Base-by-base conservation (phyloP, 2,888 invertebrate species). In the Hetaerina titia region DNA sequence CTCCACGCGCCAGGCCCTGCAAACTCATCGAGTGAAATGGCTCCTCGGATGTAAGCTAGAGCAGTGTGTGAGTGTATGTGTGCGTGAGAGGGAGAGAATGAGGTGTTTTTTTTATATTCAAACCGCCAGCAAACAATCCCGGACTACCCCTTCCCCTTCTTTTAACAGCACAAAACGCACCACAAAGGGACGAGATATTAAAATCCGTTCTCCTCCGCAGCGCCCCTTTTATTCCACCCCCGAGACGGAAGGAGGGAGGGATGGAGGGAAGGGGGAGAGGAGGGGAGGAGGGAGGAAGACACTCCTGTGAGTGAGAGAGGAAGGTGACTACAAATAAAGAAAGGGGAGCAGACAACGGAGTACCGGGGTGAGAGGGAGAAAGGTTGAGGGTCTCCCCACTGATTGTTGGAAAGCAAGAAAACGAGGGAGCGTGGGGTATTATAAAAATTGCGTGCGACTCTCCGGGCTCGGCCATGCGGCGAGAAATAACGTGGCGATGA, bases 381-480 rank as follows among this genome's bases (percentile, higher is more conserved):
- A 56, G 57, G 89, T 58, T 58, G 89, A 58, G 58, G 81, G 81
- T 81, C 81, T n/a, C 57, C 58, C 69, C 64, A 19, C 69, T 92
- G 92, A 92, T 92, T 92, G 92, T 92, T 92, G 92, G 56, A 89
- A 22, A 89, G 89, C 92, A 56, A 92, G 56, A 57, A 74, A n/a
- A 56, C 57, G n/a, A 58, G 69, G 69, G 56, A 31, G 31, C 81
- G 31, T 19, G 13, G 92, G 74, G 69, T 69, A 92, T 92, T 92
- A 92, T 69, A 92, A 69, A 92, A 92, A 92, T 92, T 92, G 92
- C 92, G 92, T 69, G 92, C 92, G 92, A 69, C 69, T 92, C 92
- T 19, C 81, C 45, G 92, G 69, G 56, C 45, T 92, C 92, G 92
- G 64, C 92, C 92, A 92, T 69, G 92, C 92, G 92, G 56, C n/a